Evolutionary conservation across 1,140 invertebrate genomes (phyloP).

Genomic region (Doryteuthis pealeii): DNA sequence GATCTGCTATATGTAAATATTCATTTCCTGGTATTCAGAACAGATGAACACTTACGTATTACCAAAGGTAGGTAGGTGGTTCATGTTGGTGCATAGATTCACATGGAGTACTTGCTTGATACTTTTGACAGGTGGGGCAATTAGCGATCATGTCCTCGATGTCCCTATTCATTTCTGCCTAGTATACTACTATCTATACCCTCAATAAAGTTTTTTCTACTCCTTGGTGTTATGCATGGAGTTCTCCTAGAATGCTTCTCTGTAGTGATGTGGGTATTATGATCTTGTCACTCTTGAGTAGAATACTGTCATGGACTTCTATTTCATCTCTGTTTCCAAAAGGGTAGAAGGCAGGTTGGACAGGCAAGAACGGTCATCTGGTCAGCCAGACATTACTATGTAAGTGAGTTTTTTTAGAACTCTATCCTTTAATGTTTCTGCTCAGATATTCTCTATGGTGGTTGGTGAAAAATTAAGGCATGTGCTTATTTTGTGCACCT

Average conservation of each 20-base stretch:
- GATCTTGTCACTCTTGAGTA: constrained; percentile 2
- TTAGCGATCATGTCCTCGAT: constrained; percentile 29
- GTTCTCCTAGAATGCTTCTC: constrained; percentile 22
- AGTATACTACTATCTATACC: constrained; percentile 26
- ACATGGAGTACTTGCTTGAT: constrained; percentile 21
- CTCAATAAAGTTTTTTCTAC: constrained; percentile 27
- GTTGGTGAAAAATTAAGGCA: constrained; percentile 6
- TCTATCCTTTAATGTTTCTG: constrained; percentile 6
- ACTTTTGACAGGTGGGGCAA: constrained; percentile 28
- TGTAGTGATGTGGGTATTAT: constrained; percentile 19
- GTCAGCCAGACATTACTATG: constrained; percentile 2
- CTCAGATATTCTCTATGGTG: constrained; percentile 2
- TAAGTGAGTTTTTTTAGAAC: constrained; percentile 4
- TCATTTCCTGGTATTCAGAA: constrained; percentile 21
- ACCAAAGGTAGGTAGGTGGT: constrained; percentile 25
- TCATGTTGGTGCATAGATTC: constrained; percentile 24
- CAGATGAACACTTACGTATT: constrained; percentile 25
- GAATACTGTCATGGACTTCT: neutral
- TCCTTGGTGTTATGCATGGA: constrained; percentile 33
- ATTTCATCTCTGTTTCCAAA: constrained; percentile 15
- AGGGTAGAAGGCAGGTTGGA: neutral
- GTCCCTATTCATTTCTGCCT: constrained; percentile 28
- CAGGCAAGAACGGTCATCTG: neutral
- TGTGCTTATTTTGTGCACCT: neutral
- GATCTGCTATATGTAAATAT: constrained; percentile 24